Base-by-base conservation (phyloP, 2,113 vertebrate genomes). In the Tetrax tetrax region DNA sequence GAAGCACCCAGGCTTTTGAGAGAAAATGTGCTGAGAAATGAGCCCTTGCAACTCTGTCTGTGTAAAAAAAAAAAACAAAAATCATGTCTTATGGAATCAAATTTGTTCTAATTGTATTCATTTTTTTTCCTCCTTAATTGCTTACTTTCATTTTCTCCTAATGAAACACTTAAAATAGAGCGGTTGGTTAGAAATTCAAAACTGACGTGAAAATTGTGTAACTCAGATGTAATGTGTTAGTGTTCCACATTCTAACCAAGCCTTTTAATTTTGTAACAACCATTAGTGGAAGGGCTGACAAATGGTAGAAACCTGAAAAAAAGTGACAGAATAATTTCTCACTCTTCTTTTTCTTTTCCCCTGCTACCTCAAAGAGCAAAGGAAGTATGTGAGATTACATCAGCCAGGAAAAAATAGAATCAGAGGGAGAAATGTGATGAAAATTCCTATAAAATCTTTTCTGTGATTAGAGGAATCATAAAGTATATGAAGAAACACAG, bases 381-480 rank as follows among this genome's bases (percentile, higher is more conserved):
- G 5, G 21, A 83, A 75, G 14, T 22, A 61, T 70, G 29, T 38
- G 54, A 66, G 50, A 92, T 54, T 70, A 24, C 71, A 93, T 60
- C 57, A 91, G 80, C 19, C 9, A 5, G 54, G 56, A 91, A 74
- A 97, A 94, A 94, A 81, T 24, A 94, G 64, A 96, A 94, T 69
- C 54, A 45, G 82, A 75, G 24, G 51, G 35, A 92, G 65, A 51
- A 28, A 50, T 57, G 76, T 29, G 76, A 93, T 92, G 69, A 92
- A 96, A 96, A 94, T 95, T 94, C 89, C 93, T 89, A 79, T 93
- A 91, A 95, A 96, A 66, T 79, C 53, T 50, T 51, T 83, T 94
- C 79, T 76, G 69, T 96, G 76, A 80, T 97, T 95, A 93, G 45
- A 93, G 65, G 47, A 91, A 94, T 93, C 31, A 13, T 89, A 74